Conservation (phyloP, 2,888 invertebrate genomes). For the Alsophila aescularia region DNA sequence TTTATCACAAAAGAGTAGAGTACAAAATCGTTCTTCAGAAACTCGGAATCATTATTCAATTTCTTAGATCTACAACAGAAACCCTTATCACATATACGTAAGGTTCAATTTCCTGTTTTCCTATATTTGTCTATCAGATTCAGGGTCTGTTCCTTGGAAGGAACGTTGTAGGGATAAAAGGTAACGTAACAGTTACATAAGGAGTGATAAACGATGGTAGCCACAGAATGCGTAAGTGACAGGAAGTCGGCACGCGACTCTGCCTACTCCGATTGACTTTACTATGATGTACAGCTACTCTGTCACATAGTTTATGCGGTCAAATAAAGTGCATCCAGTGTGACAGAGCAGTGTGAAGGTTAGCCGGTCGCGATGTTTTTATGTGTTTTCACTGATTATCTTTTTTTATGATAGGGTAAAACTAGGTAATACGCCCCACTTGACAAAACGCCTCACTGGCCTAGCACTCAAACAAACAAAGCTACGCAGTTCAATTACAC, state of each 20-base stretch:
- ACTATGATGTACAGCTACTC: conserved; percentile 8
- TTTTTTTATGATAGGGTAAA: too few relatives aligned
- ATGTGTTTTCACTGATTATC: too few relatives aligned
- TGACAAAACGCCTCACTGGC: too few relatives aligned
- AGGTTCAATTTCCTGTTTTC: neutral
- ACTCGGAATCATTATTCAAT: neutral
- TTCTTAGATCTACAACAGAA: conserved; percentile 6
- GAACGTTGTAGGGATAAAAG: conserved; percentile 13
- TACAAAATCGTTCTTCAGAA: neutral
- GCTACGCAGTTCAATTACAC: too few relatives aligned
- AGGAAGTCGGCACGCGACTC: conserved; percentile 18
- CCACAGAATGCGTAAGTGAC: conserved; percentile 18
- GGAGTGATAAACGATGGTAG: conserved; percentile 1
- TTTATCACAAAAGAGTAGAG: neutral
- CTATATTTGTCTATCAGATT: conserved; percentile 1
- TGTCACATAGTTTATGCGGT: neutral
- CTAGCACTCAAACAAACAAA: too few relatives aligned
- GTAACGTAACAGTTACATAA: conserved; percentile 29
- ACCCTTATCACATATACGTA: neutral
- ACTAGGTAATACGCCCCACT: too few relatives aligned
- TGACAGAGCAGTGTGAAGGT: too few relatives aligned
- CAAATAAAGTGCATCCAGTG: neutral
- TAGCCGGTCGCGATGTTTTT: too few relatives aligned
- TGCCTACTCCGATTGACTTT: conserved; percentile 10
- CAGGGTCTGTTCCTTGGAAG: conserved; percentile 12